phyloP scores from a whole-genome alignment of 2,888 invertebrate genomes.

The Masnerella sp. region DNA sequence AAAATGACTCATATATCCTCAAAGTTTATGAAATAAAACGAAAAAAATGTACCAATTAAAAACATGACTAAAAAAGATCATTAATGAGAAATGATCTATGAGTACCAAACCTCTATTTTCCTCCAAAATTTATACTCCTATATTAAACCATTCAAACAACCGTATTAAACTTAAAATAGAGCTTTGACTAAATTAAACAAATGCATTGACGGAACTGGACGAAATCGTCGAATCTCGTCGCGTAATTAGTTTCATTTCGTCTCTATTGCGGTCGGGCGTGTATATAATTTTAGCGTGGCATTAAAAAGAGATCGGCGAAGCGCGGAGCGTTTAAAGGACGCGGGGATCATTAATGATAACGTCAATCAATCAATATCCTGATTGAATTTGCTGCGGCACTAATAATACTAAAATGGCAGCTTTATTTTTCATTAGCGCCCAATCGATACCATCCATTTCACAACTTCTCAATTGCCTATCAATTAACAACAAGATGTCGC shows the following conservation, averaged over 20 bases:
- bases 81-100: too few relatives aligned
- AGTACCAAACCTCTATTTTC: too few relatives aligned
- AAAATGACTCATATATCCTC: too few relatives aligned
- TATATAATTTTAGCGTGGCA: slow-evolving; percentile 10
- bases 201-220: not conserved
- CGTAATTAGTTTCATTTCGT: slow-evolving; percentile 7
- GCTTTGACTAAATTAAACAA: not conserved
- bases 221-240: not conserved
- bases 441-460: slow-evolving; percentile 30
- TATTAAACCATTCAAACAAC: not conserved
- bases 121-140: too few relatives aligned
- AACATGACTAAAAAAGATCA: too few relatives aligned
- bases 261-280: not conserved
- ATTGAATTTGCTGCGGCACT: slow-evolving; percentile 44
- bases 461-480: slow-evolving; percentile 11
- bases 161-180: not conserved
- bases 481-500: slow-evolving; percentile 18
- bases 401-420: slow-evolving; percentile 20
- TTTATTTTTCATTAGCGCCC: slow-evolving; percentile 33
- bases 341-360: slow-evolving; percentile 29
- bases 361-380: slow-evolving; percentile 39
- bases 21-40: too few relatives aligned
- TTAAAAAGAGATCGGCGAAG: slow-evolving; percentile 14
- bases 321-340: slow-evolving; percentile 18
- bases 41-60: too few relatives aligned